Conservation (phyloP, 2,888 invertebrate species). For the Chloromyia formosa region DNA sequence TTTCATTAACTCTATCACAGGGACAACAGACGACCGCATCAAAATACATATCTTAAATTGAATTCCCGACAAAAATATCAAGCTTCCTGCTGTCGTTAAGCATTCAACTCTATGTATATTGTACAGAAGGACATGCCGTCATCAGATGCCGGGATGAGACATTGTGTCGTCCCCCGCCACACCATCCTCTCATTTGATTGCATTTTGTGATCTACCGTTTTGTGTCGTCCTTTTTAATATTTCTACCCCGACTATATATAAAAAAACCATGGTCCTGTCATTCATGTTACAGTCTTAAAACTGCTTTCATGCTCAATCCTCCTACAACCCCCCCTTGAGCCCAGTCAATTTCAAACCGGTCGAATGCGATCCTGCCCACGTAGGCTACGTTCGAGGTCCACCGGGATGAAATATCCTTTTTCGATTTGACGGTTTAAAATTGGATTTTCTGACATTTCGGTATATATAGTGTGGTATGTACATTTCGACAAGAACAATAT, state of each 20-base stretch:
- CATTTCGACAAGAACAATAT: no score
- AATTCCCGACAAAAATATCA: constrained; percentile 12
- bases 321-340: background rate
- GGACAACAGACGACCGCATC: constrained; percentile 14
- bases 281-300: constrained; percentile 37
- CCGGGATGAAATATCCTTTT: constrained; percentile 43
- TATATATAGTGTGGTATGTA: background rate
- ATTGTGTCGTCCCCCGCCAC: constrained; percentile 36
- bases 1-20: constrained; percentile 48
- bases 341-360: background rate
- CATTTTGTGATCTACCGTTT: constrained; percentile 48
- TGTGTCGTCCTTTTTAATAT: constrained; percentile 42
- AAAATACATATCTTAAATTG: constrained; percentile 24
- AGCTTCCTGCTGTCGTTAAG: background rate
- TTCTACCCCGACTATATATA: constrained; percentile 2
- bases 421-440: constrained; percentile 49
- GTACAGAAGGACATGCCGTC: background rate
- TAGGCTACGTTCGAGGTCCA: constrained; percentile 13
- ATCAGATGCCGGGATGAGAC: background rate
- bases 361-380: constrained; percentile 9
- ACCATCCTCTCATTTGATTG: constrained; percentile 41
- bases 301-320: constrained; percentile 28
- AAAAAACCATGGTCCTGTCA: constrained; percentile 36
- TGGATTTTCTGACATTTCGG: constrained; percentile 47
- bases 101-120: background rate